A percentile compares a stretch with the other conserved stretches of the same genome.
phyloP scores from a whole-genome alignment of 2,113 vertebrate genomes.

The Sturnus vulgaris region DNA sequence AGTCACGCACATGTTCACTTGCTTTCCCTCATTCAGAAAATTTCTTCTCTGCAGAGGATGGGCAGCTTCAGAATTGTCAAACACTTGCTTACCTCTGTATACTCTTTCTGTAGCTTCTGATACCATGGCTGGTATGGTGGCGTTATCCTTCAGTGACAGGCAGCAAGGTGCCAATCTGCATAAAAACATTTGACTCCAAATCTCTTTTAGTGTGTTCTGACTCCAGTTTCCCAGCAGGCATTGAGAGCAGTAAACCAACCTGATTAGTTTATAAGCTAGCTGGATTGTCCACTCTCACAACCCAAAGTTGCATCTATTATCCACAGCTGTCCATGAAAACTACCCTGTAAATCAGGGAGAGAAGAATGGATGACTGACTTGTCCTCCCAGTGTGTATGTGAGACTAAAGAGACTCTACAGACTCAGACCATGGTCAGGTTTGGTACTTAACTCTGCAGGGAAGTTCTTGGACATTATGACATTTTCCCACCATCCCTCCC shows the following conservation, averaged over 20 bases:
- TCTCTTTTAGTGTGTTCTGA: neutral
- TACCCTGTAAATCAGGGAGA: neutral
- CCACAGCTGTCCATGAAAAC: neutral
- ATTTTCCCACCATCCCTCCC: neutral
- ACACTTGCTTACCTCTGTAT: neutral
- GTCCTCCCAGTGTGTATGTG: neutral
- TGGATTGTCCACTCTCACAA: neutral
- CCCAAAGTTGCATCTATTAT: neutral
- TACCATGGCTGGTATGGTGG: rapidly evolving
- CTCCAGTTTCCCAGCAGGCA: neutral
- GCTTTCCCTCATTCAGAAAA: neutral
- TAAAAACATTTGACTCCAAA: neutral
- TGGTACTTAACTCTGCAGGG: neutral
- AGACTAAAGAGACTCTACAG: neutral
- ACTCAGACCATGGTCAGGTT: neutral
- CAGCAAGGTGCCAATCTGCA: neutral
- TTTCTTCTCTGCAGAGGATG: neutral
- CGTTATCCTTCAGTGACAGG: neutral
- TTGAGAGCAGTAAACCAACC: neutral
- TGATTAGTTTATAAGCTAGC: neutral
- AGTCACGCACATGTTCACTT: neutral
- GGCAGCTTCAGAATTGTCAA: neutral
- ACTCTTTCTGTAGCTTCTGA: neutral
- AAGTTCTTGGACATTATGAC: neutral
- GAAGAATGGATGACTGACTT: neutral